These are phyloP conservation scores for Miniopterus natalensis DNA, from an alignment of 2,113 vertebrate species.

Conservation along the genomic window DNA sequence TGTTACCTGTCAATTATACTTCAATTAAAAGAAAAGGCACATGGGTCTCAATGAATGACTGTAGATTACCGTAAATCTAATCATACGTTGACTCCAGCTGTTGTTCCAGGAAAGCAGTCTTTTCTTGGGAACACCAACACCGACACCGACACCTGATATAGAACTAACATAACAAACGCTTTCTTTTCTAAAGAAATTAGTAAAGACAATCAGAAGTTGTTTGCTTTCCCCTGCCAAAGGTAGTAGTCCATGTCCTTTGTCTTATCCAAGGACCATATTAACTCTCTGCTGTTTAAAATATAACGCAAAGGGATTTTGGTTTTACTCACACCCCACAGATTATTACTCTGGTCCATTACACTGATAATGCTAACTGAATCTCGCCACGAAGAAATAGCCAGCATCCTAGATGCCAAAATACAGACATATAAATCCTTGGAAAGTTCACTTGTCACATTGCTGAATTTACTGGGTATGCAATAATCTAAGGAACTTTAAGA, in stretches of 20 bases:
- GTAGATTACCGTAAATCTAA: constrained; percentile 7
- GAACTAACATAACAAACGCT: not conserved
- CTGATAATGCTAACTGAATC: not conserved
- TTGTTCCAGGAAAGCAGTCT: not conserved
- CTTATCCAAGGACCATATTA: not conserved
- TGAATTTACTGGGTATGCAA: not conserved
- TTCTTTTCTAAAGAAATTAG: not conserved
- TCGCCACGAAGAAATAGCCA: not conserved
- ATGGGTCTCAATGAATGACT: not conserved
- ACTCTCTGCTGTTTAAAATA: not conserved
- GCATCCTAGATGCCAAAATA: not conserved
- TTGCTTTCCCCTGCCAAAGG: not conserved
- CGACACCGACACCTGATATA: not conserved
- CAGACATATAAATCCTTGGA: not conserved
- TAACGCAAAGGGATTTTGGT: not conserved
- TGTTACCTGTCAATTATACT: not conserved
- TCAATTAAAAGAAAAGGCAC: not conserved
- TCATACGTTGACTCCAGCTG: not conserved
- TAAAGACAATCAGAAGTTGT: not conserved
- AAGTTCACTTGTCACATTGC: not conserved
- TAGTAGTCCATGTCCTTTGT: not conserved
- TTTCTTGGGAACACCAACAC: not conserved
- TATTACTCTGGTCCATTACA: not conserved
- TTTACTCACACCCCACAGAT: not conserved
- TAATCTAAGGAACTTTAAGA: not conserved